Percentiles rank a stretch among this genome's conserved stretches.
phyloP scores from a whole-genome alignment of 2,113 vertebrate species.

The Chloroceryle aenea region DNA sequence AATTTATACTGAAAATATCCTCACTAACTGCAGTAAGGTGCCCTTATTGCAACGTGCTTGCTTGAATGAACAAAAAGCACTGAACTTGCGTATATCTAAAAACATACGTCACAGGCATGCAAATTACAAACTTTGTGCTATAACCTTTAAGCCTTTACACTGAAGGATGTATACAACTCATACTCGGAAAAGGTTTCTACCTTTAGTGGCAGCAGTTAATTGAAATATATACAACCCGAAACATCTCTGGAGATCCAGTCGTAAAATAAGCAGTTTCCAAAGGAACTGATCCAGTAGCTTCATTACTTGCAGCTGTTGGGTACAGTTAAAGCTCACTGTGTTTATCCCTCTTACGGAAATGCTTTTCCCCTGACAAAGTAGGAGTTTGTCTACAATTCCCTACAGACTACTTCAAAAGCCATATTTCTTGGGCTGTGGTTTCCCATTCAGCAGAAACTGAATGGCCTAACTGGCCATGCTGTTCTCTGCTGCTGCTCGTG shows the following conservation, averaged over 20 bases:
- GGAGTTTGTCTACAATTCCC: not conserved
- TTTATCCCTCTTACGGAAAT: not conserved
- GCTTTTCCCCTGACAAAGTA: not conserved
- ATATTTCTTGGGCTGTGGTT: not conserved
- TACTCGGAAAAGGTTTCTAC: not conserved
- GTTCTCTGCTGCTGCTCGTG: not conserved
- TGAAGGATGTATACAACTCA: not conserved
- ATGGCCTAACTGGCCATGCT: not conserved
- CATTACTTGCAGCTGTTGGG: slow-evolving; percentile 9
- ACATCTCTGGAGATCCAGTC: not conserved
- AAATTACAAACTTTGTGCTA: not conserved
- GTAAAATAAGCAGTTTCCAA: not conserved
- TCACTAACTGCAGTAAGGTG: not conserved
- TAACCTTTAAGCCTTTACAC: not conserved
- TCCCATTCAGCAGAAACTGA: not conserved
- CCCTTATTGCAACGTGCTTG: not conserved
- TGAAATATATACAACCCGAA: not conserved
- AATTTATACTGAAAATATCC: not conserved
- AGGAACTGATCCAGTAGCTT: not conserved
- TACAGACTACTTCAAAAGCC: not conserved
- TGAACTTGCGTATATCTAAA: not conserved
- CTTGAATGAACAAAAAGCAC: not conserved
- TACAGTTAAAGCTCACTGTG: not conserved
- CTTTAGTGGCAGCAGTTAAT: not conserved
- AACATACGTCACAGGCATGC: not conserved